phyloP scores from a whole-genome alignment of 1,140 invertebrate genomes.

The Ips nitidus region DNA sequence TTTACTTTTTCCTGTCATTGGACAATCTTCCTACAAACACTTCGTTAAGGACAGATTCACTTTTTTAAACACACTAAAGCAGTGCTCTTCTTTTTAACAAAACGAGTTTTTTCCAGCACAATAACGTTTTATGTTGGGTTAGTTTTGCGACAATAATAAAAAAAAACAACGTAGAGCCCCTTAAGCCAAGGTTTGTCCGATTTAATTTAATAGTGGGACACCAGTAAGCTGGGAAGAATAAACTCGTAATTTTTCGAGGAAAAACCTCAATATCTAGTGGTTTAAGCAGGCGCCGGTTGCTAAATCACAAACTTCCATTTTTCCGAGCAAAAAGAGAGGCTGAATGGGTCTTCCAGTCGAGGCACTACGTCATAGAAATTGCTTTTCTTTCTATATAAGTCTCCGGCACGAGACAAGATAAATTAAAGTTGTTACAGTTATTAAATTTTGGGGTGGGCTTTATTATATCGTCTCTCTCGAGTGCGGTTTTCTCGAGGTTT shows the following conservation, averaged over 20 bases:
- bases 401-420: slow-evolving; percentile 32
- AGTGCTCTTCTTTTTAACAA: no score
- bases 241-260: no score
- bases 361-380: slow-evolving; percentile 34
- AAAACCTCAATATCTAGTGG: no score
- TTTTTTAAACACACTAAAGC: no score
- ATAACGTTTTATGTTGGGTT: no score
- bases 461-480: slow-evolving; percentile 27
- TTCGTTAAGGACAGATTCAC: background rate
- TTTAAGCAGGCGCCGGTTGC: background rate
- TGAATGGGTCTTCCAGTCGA: slow-evolving; percentile 19
- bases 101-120: no score
- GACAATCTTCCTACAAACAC: background rate
- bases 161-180: no score
- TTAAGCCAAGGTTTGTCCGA: no score
- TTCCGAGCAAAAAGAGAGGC: slow-evolving; percentile 9
- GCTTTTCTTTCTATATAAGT: slow-evolving; percentile 31
- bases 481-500: slow-evolving; percentile 1
- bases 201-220: no score
- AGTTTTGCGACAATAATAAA: no score
- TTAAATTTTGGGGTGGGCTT: slow-evolving; percentile 35
- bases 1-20: background rate
- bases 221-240: no score
- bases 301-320: slow-evolving; percentile 18
- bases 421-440: slow-evolving; percentile 39